Evolutionary conservation across 2,888 invertebrate genomes (phyloP).

Genomic region (Ecliptopera silaceata): DNA sequence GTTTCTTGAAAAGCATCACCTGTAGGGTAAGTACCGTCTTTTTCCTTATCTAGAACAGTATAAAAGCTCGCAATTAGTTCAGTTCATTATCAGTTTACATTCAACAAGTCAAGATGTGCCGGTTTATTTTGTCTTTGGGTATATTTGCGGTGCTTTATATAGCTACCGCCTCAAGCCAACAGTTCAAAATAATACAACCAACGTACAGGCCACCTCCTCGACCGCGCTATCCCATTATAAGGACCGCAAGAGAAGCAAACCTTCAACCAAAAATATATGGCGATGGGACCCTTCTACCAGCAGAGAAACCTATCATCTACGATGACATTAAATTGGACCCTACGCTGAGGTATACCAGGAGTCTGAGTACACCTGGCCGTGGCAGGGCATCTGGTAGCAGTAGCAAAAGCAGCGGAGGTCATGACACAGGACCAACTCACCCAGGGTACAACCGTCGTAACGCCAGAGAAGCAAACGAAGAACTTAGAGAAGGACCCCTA

Average conservation of each 20-base stretch:
- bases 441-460: constrained; percentile 57
- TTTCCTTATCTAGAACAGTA: constrained; percentile 18
- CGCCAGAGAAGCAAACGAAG: constrained; percentile 33
- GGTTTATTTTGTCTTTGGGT: constrained; percentile 15
- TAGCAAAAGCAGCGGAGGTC: constrained; percentile 40
- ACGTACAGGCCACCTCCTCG: constrained; percentile 22
- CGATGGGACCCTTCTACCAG: constrained; percentile 5
- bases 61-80: constrained; percentile 11
- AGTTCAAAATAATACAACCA: constrained; percentile 22
- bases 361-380: constrained; percentile 44
- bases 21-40: constrained; percentile 12
- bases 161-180: constrained; percentile 12
- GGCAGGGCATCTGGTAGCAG: constrained; percentile 46
- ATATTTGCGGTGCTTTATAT: constrained; percentile 19
- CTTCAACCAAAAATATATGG: background rate
- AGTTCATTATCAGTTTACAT: constrained; percentile 15
- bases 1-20: constrained; percentile 1
- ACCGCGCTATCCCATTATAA: constrained; percentile 8
- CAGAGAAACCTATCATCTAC: constrained; percentile 15
- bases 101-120: constrained; percentile 20
- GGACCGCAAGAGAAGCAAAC: constrained; percentile 23
- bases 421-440: constrained; percentile 50
- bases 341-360: constrained; percentile 21
- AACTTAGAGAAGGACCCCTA: background rate
- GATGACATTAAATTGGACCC: constrained; percentile 21